Evolutionary conservation across 2,797 vertebrate genomes (phyloP).

Genomic region (Rachycentron canadum): DNA sequence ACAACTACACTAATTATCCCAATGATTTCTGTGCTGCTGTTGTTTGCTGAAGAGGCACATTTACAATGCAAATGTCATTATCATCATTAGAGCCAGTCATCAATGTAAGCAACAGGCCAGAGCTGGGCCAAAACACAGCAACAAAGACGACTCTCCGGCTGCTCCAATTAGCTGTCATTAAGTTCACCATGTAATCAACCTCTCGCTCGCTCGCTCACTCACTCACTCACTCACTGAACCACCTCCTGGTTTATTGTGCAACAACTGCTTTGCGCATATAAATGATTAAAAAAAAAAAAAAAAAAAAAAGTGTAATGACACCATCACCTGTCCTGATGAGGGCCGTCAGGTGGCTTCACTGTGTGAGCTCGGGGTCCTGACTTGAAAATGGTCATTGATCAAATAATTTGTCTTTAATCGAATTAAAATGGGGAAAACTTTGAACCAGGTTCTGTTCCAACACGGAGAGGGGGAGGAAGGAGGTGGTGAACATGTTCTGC

Average conservation of each 20-base stretch:
- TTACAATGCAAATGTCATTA: slow-evolving; percentile 69
- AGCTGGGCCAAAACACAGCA: slow-evolving; percentile 18
- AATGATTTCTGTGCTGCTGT: slow-evolving; percentile 32
- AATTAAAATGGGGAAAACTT: background rate
- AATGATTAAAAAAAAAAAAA: too few relatives aligned
- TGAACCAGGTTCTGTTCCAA: background rate
- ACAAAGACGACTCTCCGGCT: slow-evolving; percentile 59
- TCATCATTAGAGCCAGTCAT: slow-evolving; percentile 62
- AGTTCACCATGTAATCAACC: slow-evolving; percentile 44
- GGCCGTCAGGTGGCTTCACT: background rate
- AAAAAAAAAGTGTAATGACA: too few relatives aligned
- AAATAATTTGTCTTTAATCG: slow-evolving; percentile 8
- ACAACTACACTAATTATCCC: slow-evolving; percentile 31
- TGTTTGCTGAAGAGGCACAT: slow-evolving; percentile 63
- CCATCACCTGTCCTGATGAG: background rate
- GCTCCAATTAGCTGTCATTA: slow-evolving; percentile 81
- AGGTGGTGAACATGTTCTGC: too few relatives aligned
- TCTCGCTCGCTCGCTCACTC: background rate
- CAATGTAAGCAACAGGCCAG: slow-evolving; percentile 56
- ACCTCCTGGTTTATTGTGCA: background rate
- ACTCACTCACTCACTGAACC: background rate
- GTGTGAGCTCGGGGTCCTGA: background rate
- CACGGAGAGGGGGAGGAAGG: background rate
- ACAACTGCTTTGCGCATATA: background rate
- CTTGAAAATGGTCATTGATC: background rate